Percentiles rank a stretch among this genome's conserved stretches.
phyloP scores from a whole-genome alignment of 2,797 vertebrate genomes.

The Amblyraja radiata region DNA sequence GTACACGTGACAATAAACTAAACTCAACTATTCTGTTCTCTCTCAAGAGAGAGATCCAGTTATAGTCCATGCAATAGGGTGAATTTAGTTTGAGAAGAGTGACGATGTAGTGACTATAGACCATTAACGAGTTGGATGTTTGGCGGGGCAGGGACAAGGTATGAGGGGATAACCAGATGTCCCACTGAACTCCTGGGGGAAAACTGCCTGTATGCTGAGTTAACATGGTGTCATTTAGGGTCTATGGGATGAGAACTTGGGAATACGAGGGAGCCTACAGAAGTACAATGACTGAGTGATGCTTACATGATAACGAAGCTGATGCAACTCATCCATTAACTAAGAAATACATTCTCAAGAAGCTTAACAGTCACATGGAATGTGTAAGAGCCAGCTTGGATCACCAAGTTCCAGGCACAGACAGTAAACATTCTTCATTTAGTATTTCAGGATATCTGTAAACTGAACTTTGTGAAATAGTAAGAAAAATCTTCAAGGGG shows the following conservation, averaged over 20 bases:
- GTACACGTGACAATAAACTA: too few relatives aligned
- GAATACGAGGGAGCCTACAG: too few relatives aligned
- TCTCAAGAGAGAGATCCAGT: not conserved
- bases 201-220: not conserved
- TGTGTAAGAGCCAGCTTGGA: not conserved
- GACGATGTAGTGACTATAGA: not conserved
- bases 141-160: not conserved
- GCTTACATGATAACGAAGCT: not conserved
- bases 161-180: not conserved
- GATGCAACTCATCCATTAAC: not conserved
- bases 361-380: not conserved
- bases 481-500: not conserved
- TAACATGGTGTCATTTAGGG: not conserved
- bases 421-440: not conserved
- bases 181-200: not conserved
- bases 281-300: not conserved
- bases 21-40: not conserved
- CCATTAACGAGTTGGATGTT: not conserved
- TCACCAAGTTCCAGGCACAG: not conserved
- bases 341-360: not conserved
- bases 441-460: not conserved
- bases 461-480: not conserved
- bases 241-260: not conserved
- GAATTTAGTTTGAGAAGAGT: not conserved
- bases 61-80: not conserved